Evolutionary conservation across 1,140 invertebrate species (phyloP), one percentile per base, ranked within the genome.

Genomic region (Penaeus indicus): DNA sequence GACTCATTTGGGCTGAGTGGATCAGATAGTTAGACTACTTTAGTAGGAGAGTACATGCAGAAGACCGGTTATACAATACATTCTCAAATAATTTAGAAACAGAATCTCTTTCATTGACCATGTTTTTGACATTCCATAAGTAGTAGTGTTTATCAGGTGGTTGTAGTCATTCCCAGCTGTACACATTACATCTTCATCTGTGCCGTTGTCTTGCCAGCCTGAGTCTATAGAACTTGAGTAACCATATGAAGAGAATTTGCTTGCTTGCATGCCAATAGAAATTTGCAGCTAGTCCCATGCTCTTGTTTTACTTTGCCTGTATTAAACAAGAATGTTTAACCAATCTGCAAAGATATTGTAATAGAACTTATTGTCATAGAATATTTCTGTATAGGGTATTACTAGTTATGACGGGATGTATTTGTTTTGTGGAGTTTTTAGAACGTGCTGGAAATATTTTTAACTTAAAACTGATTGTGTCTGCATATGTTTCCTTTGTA

Each of bases 131-230:
- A 86, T 81, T 86, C 85, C 85, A 86, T 80, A 80, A 54, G 38
- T 64, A 47, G 62, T 84, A 67, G 82, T 67, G 38, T 84, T 67
- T 84, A 54, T 81, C 27, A 32, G 79, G 85, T 69, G 77, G 85
- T 81, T 81, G 77, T 69, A 78, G 63, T 86, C 78, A 54, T 80
- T 86, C 75, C 27, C 85, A 54, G 85, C 78, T 86, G 75, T 79
- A 86, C 79, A 86, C 38, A 54, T 60, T 27, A 60, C 63, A n/a
- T 27, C 42, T 67, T 62, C 63, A 81, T n/a, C 67, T 47, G 63
- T 69, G 85, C 78, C 85, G 63, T 78, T 60, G 62, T 86, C 85
- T 86, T 80, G 85, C 85, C 78, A 86, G 78, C 78, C 78, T 18
- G 77, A 75, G 72, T 75, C 42, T 75, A 63, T 64, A 25, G 61